Evolutionary conservation across 2,888 invertebrate genomes (phyloP), one percentile per base, ranked within the genome.

Genomic region (Nephrotoma appendiculata): DNA sequence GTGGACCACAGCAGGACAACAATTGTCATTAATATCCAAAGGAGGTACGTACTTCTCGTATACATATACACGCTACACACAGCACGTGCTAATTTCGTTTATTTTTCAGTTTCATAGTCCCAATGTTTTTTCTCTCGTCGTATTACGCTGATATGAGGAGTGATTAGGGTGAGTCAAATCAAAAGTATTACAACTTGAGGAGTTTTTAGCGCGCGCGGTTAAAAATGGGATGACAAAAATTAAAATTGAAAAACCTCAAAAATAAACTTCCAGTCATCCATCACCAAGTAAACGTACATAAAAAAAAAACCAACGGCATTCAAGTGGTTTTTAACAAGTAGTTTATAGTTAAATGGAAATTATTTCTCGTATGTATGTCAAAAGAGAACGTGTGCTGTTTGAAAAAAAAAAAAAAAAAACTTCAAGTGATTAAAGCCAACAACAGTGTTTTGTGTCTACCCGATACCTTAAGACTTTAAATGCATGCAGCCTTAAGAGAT

Each of bases 61-160:
- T 31, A 31, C 31, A 31, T 31, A 48, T 85, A 52, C 52, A 87
- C 31, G 71, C 83, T 52, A 86, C 87, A 71, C 87, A 71, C 87
- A 87, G 87, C 87, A 87, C 87, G 87, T 85, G 87, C 87, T 87
- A 87, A 86, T 85, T 85, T 85, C 44, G 42, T 44, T 85, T 85
- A 44, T 85, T 84, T 42, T 84, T 15, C n/a, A n/a, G 15, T 41
- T 15, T 42, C 15, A 42, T 41, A n/a, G 84, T 42, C 15, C 84
- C 43, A 84, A 43, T 83, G 41, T 83, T 41, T 11, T 19, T 48
- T 41, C 41, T 83, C 41, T 6, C 31, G 11, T 19, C 31, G 12
- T 71, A 71, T 71, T 71, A 15, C 12, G n/a, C 0, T 71, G n/a
- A 15, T 71, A 6, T 4, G 41, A 15, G 43, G 41, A 42, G 43